Conservation (phyloP, 2,888 invertebrate genomes). For the Leptopilina myrica region DNA sequence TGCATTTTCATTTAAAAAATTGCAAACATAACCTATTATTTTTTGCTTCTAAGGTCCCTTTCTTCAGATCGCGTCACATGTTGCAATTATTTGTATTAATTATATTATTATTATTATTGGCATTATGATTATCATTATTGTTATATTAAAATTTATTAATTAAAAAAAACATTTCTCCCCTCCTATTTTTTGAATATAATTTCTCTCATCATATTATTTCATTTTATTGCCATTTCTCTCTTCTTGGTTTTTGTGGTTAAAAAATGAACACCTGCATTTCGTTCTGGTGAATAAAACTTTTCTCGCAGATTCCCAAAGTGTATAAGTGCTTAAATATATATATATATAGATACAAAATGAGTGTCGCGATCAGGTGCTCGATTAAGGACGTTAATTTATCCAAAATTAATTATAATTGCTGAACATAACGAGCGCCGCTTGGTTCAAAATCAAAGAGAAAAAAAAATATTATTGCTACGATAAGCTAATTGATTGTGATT, state of each 20-base stretch:
- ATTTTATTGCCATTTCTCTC: neutral
- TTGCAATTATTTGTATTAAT: too few species aligned
- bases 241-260: neutral
- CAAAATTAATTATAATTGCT: constrained; percentile 26
- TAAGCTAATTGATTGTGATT: constrained; percentile 37
- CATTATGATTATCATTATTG: too few species aligned
- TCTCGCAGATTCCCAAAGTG: neutral
- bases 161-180: too few species aligned
- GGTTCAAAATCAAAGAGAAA: neutral
- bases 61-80: too few species aligned
- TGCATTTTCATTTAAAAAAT: too few species aligned
- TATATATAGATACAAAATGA: neutral
- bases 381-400: constrained; percentile 12
- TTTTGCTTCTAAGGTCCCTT: too few species aligned
- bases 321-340: neutral
- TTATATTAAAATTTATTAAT: too few species aligned
- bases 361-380: neutral
- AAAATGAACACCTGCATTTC: neutral
- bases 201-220: neutral
- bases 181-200: too few species aligned
- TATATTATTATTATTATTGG: too few species aligned
- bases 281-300: neutral
- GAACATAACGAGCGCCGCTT: constrained; percentile 20
- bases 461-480: constrained; percentile 28
- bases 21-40: too few species aligned